Percentiles rank a stretch among this genome's conserved stretches.
Conservation (phyloP, 2,113 vertebrate species). For the Cyphomyrus discorhynchus region DNA sequence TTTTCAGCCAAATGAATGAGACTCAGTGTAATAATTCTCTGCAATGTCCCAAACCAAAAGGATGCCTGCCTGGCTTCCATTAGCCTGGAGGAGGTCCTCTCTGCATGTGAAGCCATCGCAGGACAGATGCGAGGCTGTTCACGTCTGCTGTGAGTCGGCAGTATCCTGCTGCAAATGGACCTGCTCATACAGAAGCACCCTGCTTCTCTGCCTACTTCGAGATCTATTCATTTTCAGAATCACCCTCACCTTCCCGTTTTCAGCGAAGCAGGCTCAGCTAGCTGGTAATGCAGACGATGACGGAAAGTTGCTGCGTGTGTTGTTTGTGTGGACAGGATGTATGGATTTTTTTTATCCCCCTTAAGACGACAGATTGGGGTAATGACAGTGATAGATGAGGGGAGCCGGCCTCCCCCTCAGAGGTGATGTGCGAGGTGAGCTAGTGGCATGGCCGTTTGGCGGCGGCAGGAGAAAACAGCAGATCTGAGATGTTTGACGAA, state of each 20-base stretch:
- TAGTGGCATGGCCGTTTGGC: neutral
- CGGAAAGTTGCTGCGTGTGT: neutral
- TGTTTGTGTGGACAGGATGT: neutral
- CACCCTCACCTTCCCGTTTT: neutral
- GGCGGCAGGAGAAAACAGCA: neutral
- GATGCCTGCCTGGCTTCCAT: neutral
- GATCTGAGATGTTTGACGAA: neutral
- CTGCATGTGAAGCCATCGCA: neutral
- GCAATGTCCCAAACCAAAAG: neutral
- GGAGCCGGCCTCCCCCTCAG: neutral
- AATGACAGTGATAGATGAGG: neutral
- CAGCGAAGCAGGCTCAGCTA: neutral
- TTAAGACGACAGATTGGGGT: neutral
- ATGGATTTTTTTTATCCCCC: constrained; percentile 2
- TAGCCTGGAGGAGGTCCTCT: neutral
- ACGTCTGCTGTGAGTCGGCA: neutral
- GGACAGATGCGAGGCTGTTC: neutral
- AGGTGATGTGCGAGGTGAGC: neutral
- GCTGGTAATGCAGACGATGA: neutral
- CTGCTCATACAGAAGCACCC: neutral
- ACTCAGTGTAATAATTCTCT: neutral
- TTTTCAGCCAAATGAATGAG: neutral
- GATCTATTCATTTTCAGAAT: neutral
- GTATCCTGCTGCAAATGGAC: neutral
- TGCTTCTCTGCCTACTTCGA: neutral